Base-by-base conservation (phyloP, 1,140 invertebrate genomes). In the Heliothis virescens region DNA sequence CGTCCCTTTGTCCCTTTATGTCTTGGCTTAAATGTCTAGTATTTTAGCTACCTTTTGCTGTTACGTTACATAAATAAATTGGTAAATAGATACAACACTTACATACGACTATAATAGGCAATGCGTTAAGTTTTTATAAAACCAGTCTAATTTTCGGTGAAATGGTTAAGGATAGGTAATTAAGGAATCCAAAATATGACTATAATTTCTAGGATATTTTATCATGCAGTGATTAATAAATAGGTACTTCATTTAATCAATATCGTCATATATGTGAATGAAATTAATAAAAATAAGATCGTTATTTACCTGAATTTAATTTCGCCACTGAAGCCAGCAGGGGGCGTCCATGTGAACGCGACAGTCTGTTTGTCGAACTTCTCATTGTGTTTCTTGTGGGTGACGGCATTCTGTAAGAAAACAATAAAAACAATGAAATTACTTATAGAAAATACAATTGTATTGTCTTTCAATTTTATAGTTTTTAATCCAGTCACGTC, bases 301-400 rank as follows among this genome's bases (percentile, higher is more conserved):
- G 18, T 15, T 69, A 76, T 26, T 63, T 85, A 95, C 95, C 94
- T 93, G 90, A 95, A 94, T 79, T 90, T 91, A 62, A 95, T 87
- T 76, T 92, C 88, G 16, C 85, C 92, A 53, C 89, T 93, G 72
- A 94, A 84, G 72, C 89, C 89, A 48, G 87, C 87, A 12, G 94
- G 93, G 0, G 95, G 86, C 15, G 89, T 92, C 95, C 95, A 95
- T 0, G 87, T 93, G 77, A 91, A 90, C 15, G 89, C 86, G 13
- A 94, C 84, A 5, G 86, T 87, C 69, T 92, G 93, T 72, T 90
- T 91, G 83, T 95, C 94, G 29, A 89, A 85, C 34, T 90, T 89
- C 55, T 85, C 85, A 16, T 92, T 90, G 84, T 95, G 95, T 69
- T 92, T 92, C 84, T 92, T 94, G 87, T 95, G 95, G 0, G 94